Evolutionary conservation across 2,797 vertebrate species (phyloP).

Genomic region (Anguilla pacifica): DNA sequence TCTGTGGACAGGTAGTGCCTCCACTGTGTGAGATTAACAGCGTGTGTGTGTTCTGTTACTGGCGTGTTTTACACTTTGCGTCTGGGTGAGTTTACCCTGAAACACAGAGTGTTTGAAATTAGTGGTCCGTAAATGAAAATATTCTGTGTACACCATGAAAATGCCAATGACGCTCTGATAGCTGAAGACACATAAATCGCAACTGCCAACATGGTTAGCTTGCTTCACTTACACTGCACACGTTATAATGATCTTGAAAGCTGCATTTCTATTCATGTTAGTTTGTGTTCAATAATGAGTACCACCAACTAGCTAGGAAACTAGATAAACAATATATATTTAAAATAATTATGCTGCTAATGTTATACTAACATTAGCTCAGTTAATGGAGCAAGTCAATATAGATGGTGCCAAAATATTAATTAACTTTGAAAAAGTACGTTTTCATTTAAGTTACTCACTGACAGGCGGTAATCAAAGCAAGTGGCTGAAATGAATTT

Average conservation of each 20-base stretch:
- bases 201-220: no score
- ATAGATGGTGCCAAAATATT: background rate
- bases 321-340: background rate
- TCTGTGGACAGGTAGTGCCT: background rate
- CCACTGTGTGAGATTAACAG: background rate
- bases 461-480: constrained; percentile 14
- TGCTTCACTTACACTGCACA: no score
- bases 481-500: constrained; percentile 19
- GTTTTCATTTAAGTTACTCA: background rate
- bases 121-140: background rate
- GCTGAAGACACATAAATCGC: no score
- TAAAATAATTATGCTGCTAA: background rate
- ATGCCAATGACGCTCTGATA: no score
- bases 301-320: background rate
- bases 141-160: no score
- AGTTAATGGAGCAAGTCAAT: background rate
- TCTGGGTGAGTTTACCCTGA: background rate
- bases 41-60: background rate
- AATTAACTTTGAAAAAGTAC: background rate
- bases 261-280: no score
- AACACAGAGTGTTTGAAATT: background rate
- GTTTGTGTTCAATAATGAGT: background rate
- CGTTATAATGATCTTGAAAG: no score
- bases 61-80: background rate
- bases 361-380: background rate